Evolutionary conservation across 2,797 vertebrate species (phyloP).

Genomic region (Manis crassicaudata): DNA sequence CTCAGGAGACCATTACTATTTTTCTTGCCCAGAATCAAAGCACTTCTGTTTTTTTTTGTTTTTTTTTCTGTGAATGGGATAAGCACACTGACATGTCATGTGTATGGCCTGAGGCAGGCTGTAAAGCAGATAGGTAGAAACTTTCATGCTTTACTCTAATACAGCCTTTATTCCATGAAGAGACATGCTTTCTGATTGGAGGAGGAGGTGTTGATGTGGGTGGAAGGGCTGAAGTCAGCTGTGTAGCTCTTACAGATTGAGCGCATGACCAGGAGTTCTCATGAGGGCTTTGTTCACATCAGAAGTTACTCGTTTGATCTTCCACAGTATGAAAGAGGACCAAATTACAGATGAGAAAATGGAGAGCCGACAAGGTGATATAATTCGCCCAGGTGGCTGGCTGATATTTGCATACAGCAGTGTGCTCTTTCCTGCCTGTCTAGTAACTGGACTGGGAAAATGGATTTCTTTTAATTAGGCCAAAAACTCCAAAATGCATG

Average conservation of each 20-base stretch:
- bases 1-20: not conserved
- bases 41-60: not conserved
- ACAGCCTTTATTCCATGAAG: not conserved
- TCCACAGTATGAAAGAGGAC: not conserved
- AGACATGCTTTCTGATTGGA: not conserved
- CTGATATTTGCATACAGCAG: not conserved
- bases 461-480: not conserved
- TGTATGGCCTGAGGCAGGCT: not conserved
- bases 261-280: not conserved
- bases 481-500: not conserved
- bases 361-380: not conserved
- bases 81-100: not conserved
- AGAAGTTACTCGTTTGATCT: not conserved
- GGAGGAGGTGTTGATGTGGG: not conserved
- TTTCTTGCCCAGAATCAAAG: conserved; percentile 35
- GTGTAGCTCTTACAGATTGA: not conserved
- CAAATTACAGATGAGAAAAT: not conserved
- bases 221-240: not conserved
- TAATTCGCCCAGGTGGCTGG: not conserved
- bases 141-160: not conserved
- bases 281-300: too few relatives aligned
- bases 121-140: not conserved
- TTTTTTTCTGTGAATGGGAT: not conserved
- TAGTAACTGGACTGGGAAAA: not conserved
- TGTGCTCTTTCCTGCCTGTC: not conserved